These are phyloP conservation scores for Caenorhabditis afra DNA, from an alignment of 2,888 invertebrate genomes.

Conservation along the genomic window DNA sequence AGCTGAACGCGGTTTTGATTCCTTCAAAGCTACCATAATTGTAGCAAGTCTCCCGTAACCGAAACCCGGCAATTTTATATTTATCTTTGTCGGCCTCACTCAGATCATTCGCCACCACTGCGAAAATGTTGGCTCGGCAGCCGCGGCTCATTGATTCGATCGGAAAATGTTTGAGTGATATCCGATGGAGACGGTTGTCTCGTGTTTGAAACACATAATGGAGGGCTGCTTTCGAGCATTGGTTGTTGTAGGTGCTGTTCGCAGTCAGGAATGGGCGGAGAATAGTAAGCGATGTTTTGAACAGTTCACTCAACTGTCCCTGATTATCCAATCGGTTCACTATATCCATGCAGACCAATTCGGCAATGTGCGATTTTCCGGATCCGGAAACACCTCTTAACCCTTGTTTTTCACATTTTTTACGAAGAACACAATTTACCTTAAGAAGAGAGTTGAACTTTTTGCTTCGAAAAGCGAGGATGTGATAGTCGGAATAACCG, in stretches of 20 bases:
- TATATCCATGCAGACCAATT: constrained; percentile 54
- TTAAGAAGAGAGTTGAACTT: constrained; percentile 49
- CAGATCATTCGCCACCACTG: constrained; percentile 64
- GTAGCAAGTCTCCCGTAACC: constrained; percentile 58
- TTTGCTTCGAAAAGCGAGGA: constrained; percentile 54
- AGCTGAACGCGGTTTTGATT: constrained; percentile 42
- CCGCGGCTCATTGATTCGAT: constrained; percentile 64
- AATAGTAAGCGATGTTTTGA: constrained; percentile 51
- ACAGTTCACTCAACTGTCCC: constrained; percentile 51
- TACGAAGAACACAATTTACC: constrained; percentile 7
- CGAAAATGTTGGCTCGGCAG: constrained; percentile 65
- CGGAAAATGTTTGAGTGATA: constrained; percentile 56
- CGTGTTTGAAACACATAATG: constrained; percentile 62
- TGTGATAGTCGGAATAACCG: constrained; percentile 57
- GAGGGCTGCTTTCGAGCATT: constrained; percentile 55
- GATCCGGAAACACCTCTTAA: constrained; percentile 66
- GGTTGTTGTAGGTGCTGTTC: constrained; percentile 61
- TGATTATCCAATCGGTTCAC: constrained; percentile 54
- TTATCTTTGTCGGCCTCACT: constrained; percentile 61
- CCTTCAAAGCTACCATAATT: constrained; percentile 64
- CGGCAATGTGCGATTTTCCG: constrained; percentile 62
- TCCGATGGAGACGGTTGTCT: constrained; percentile 49
- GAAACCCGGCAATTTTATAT: constrained; percentile 62
- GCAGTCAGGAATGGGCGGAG: constrained; percentile 62
- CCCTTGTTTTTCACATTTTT: neutral